Evolutionary conservation across 2,797 vertebrate species (phyloP), one percentile per base, ranked within the genome.

Genomic region (Gymnothorax reevesii): DNA sequence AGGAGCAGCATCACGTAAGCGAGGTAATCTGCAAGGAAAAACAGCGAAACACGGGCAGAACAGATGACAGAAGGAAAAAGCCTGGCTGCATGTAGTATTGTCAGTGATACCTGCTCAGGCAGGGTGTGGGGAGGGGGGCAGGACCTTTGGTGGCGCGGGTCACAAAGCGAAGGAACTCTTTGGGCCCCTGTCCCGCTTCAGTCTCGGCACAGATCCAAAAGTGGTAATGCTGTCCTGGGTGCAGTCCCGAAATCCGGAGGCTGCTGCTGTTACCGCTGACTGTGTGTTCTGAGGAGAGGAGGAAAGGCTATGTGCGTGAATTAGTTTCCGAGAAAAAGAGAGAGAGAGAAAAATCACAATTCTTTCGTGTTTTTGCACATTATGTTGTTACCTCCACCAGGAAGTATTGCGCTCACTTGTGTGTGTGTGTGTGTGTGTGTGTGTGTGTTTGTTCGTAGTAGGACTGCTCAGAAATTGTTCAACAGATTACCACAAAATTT

Each of bases 171-270:
- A 1, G 7, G 6, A 77, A 90, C 84, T 54, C 17, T 7, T 85
- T 92, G 22, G 17, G 64, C 90, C 95, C 95, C 52, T 84, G 66
- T 6, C 94, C 95, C 3, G 91, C 93, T 3, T 2, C 15, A 20
- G 90, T 95, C 84, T 94, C 92, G 13, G 94, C 96, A 55, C 88
- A 88, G 82, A 96, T 92, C 94, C 94, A 94, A 54, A 91, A 90
- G 27, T 88, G 55, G 57, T 96, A 95, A 0, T 89, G 13, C 77
- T 90, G 88, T 25, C 60, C 90, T 15, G 93, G 91, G 33, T 64
- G 86, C 22, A 96, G 93, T 10, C 85, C 82, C 52, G 22, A 64
- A 62, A 92, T 33, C 42, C 55, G 66, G 57, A 84, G 1, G 75
- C 87, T 91, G 88, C 42, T 89, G 10, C 33, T n/a, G 6, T 85